A percentile compares a stretch with the other conserved stretches of the same genome.
These are phyloP conservation scores for Naso thynnoides DNA, from an alignment of 2,797 vertebrate species.

Conservation along the genomic window DNA sequence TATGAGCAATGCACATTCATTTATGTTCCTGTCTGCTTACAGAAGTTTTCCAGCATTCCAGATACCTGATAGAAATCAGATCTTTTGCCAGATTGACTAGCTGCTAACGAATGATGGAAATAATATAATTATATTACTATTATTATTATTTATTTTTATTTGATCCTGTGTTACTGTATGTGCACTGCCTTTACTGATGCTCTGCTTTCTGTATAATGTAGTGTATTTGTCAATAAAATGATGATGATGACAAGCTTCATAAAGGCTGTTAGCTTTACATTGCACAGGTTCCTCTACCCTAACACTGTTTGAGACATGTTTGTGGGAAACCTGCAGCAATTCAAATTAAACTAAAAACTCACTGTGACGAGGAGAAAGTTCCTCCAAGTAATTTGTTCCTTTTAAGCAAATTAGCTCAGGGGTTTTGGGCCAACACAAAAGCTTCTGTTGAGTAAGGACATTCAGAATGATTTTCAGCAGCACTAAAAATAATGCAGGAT, in stretches of 20 bases:
- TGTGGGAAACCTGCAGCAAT: background rate
- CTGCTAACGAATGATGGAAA: conserved; percentile 9
- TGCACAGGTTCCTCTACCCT: background rate
- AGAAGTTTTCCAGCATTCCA: background rate
- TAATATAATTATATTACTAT: too few species aligned
- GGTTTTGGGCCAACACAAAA: conserved; percentile 27
- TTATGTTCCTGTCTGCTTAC: background rate
- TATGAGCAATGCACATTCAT: background rate
- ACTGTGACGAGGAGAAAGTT: conserved; percentile 17
- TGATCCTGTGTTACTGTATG: background rate
- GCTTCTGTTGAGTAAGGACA: conserved; percentile 30
- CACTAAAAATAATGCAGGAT: conserved; percentile 46
- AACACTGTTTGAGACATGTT: conserved; percentile 2
- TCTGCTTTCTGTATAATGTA: conserved; percentile 1
- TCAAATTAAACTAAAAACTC: conserved; percentile 12
- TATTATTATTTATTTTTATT: background rate
- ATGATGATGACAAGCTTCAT: background rate
- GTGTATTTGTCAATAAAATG: background rate
- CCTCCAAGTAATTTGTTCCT: conserved; percentile 28
- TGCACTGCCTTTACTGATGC: background rate
- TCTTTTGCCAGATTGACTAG: conserved; percentile 3
- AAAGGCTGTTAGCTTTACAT: conserved; percentile 1
- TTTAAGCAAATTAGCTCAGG: conserved; percentile 44
- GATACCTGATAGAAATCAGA: background rate
- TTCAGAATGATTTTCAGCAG: conserved; percentile 38